Evolutionary conservation across 2,113 vertebrate species (phyloP), one percentile per base, ranked within the genome.

Genomic region (Apteryx owenii): DNA sequence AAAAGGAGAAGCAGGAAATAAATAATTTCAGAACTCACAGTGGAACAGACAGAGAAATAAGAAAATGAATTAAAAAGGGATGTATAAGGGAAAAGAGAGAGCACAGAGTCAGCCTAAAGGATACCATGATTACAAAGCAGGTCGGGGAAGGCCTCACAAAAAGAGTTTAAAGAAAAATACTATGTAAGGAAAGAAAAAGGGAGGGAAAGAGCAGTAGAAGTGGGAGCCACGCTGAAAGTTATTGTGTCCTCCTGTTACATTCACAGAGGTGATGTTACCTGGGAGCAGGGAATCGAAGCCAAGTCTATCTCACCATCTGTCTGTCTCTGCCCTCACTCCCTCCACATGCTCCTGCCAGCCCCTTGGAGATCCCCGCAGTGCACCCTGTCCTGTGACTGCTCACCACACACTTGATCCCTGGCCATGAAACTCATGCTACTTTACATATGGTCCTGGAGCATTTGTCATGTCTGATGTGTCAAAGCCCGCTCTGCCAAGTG

Each of bases 191-290:
- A 14, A 51, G 31, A 62, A 31, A 46, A 75, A 73, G 23, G 53
- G 10, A 66, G 21, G 29, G n/a, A 15, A 88, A 51, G 36, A 50
- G 50, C 40, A 46, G 33, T 10, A 71, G 44, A 26, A 81, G 31
- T 21, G 23, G 72, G 38, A 87, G 29, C 51, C 51, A 48, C 11
- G n/a, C 14, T 48, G 78, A 58, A 26, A 14, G 13, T 46, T n/a
- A 29, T 2, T 12, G 3, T 38, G 15, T 36, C 28, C 38, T 6
- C 9, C 36, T 22, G 3, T 51, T 33, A 44, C 1, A 0, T 72
- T 38, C 71, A 31, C 14, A 51, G 22, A 53, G 65, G 21, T 72
- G 58, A 33, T 33, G 56, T 66, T 33, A 53, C 33, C 25, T 38
- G 50, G n/a, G 50, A 40, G 65, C 26, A 53, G 36, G 56, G 70